Conservation (phyloP, 2,888 invertebrate genomes). For the Pycnomerus fuliginosus region DNA sequence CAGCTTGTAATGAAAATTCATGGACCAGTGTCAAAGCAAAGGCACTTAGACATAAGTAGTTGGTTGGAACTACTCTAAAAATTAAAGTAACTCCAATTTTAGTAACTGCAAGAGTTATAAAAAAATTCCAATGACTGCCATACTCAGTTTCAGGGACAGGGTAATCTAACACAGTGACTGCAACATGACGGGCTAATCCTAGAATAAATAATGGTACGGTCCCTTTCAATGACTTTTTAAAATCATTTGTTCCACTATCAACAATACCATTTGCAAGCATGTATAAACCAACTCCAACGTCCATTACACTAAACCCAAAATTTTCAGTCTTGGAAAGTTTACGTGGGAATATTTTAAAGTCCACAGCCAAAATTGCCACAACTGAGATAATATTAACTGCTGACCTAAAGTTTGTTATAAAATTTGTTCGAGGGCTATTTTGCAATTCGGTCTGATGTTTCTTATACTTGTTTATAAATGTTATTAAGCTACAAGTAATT, state of each 20-base stretch:
- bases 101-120: constrained; percentile 85
- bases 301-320: constrained; percentile 91
- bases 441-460: too few relatives aligned
- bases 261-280: constrained; percentile 79
- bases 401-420: constrained; percentile 68
- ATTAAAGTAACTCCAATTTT: constrained; percentile 70
- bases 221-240: constrained; percentile 46
- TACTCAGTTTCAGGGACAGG: constrained; percentile 90
- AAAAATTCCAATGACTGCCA: constrained; percentile 98
- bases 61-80: constrained; percentile 56
- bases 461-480: too few relatives aligned
- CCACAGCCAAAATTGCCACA: constrained; percentile 89
- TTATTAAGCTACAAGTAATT: constrained; percentile 3
- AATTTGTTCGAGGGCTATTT: too few relatives aligned
- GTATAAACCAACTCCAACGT: constrained; percentile 90
- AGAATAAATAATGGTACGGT: constrained; percentile 58
- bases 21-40: constrained; percentile 61
- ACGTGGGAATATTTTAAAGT: constrained; percentile 84
- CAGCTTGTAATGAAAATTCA: constrained; percentile 63
- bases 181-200: constrained; percentile 63
- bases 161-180: constrained; percentile 70
- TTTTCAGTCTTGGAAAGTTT: constrained; percentile 84
- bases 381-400: constrained; percentile 72
- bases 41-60: constrained; percentile 58
- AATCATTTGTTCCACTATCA: constrained; percentile 50